Evolutionary conservation across 2,113 vertebrate species (phyloP), one percentile per base, ranked within the genome.

Genomic region (Tragelaphus buxtoni): DNA sequence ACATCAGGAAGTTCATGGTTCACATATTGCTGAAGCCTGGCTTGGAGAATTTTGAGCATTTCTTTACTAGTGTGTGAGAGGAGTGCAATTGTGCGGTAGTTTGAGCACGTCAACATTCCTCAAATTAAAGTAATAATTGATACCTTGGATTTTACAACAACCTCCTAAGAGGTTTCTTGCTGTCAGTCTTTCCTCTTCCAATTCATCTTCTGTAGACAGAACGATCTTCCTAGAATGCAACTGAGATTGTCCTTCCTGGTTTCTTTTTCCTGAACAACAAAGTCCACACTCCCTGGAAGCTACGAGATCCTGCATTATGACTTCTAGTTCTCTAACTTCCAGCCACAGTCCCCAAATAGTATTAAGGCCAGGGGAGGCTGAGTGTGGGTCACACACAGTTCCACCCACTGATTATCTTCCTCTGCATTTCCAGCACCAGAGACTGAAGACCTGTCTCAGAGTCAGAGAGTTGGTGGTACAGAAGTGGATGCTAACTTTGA

Each of bases 231-330:
- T 79, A 30, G 80, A 88, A 88, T 35, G 39, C 18, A 58, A 42
- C 51, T 26, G 11, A 93, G 14, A 16, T 5, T 42, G 3, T 55
- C 28, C 79, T 86, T 28, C 12, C 7, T 18, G 39, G 45, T 42
- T 81, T 88, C 35, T 55, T 35, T 91, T 65, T 22, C 22, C 56
- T 45, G 18, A 49, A 89, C 26, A 10, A 32, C 12, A 56, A 82
- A 60, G 22, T 4, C 20, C 24, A 72, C 20, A 4, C 35, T 30
- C 39, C 18, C 17, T 28, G 9, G n/a, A 9, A 51, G 49, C 5
- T n/a, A 2, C 0, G 42, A 81, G 72, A 13, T 22, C 6, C 18
- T 42, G 30, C 42, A 7, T 1, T 0, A 30, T 3, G 22, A 61
- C 10, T 80, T 53, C 39, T 51, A 49, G 42, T 86, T 11, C 45